phyloP scores from a whole-genome alignment of 2,113 vertebrate genomes.

The Caracal caracal region DNA sequence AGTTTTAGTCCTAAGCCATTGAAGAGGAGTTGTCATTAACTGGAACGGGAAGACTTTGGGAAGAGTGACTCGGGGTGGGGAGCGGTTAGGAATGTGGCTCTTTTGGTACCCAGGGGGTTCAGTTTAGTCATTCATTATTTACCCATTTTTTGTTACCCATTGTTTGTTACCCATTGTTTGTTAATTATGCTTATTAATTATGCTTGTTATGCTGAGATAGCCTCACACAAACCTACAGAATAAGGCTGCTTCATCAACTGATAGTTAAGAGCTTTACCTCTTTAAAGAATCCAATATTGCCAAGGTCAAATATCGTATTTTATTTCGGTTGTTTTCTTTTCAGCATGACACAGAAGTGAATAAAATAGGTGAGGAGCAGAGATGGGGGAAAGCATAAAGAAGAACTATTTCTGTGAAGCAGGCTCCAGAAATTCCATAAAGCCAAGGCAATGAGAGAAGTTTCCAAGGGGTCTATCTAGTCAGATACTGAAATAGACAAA shows the following conservation, averaged over 20 bases:
- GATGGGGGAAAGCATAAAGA: background rate
- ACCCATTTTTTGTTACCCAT: background rate
- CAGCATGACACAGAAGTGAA: background rate
- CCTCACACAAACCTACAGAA: background rate
- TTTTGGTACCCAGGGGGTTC: background rate
- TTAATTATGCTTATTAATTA: background rate
- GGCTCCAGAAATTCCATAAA: background rate
- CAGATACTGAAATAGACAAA: background rate
- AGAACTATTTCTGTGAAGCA: background rate
- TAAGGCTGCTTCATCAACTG: background rate
- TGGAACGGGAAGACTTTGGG: fast-evolving
- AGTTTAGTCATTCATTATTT: background rate
- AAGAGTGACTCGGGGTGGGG: no score
- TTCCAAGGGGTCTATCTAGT: background rate
- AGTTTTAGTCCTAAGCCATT: background rate
- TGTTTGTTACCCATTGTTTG: background rate
- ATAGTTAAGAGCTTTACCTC: background rate
- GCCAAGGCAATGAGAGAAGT: background rate
- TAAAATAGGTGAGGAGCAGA: no score
- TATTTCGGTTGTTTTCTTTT: background rate
- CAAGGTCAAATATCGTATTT: background rate
- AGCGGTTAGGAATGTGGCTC: background rate
- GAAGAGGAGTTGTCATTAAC: no score
- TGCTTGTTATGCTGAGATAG: background rate
- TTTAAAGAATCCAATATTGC: background rate